Evolutionary conservation across 2,113 vertebrate genomes (phyloP), one percentile per base, ranked within the genome.

Genomic region (Passer montanus): DNA sequence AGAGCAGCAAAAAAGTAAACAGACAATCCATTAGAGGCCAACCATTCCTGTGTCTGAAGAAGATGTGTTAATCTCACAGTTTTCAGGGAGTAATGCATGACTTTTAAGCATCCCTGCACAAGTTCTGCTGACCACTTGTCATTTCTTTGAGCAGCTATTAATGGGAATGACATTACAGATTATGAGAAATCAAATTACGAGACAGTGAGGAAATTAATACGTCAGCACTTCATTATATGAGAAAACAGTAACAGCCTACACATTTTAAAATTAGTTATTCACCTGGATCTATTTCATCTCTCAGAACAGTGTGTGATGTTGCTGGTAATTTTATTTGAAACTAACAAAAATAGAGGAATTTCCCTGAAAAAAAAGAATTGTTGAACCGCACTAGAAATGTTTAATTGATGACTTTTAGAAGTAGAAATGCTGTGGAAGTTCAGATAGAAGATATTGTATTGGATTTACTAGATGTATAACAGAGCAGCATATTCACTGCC

Each of bases 171-270:
- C 66, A 72, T 67, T 85, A 43, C 6, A 74, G 43, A 82, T 95
- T 84, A 91, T 53, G 75, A 81, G 39, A 92, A 95, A 84, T 70
- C 63, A 77, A 69, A 91, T 90, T 74, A 74, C 28, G 89, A 81
- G 47, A 35, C 37, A 91, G 35, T 20, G 52, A 86, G 67, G 47
- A 94, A 93, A 93, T 85, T n/a, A 86, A 90, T 90, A 26, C 16
- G 14, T 80, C 82, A 85, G 62, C 44, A 91, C 37, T 88, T 75
- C 55, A 72, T 89, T 76, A 67, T 24, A 70, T 43, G 52, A 67
- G 19, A 81, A 83, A 81, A 96, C 10, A 49, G 39, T 77, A 91
- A 67, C 64, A 90, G 80, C 21, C 49, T 81, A 21, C 81, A 58
- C 23, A 62, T 84, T 76, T 41, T 89, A 90, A 33, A 80, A 84